Base-by-base conservation (phyloP, 2,888 invertebrate species). In the Pegoplata infirma region DNA sequence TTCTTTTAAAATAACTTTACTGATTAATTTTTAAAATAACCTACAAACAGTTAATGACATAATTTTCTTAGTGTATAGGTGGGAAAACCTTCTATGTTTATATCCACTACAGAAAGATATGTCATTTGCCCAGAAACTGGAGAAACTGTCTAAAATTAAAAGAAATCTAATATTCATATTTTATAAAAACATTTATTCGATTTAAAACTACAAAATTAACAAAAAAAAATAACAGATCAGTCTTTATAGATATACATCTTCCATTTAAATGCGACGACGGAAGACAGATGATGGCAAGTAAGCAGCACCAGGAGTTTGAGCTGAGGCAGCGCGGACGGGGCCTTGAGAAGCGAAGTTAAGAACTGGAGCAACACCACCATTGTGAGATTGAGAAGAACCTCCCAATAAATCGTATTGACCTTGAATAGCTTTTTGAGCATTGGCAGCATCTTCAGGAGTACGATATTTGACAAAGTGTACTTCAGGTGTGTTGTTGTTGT, bases 371-470 rank as follows among this genome's bases (percentile, higher is more conserved):
- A 85, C 81, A 23, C 85, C 88, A 55, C 86, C 87, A 25, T 87
- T 81, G 51, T 36, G n/a, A 36, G 36, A 36, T 36, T 36, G 12
- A 36, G 12, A 36, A 36, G 36, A 8, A 12, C 12, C 12, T 8
- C 32, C 32, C 32, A 32, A 32, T 7, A 2, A 7, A 32, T 32
- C 32, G 10, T 32, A 32, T 32, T 32, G 12, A 5, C 36, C 36
- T 36, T 82, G 82, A 32, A 88, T 88, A 53, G 84, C 80, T 1
- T 82, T n/a, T 83, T 88, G 88, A 8, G 88, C 88, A 63, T 87
- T 85, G 76, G 84, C 83, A 66, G 88, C 88, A 81, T 88, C 88
- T 77, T 86, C 84, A 1, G 81, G 83, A n/a, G 87, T 88, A 68
- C 86, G 87, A 82, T 88, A 88, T 81, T 88, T 88, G 81, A 36